A percentile compares a stretch with the other conserved stretches of the same genome.
phyloP scores from a whole-genome alignment of 2,113 vertebrate genomes.

The Trogon melanurus region DNA sequence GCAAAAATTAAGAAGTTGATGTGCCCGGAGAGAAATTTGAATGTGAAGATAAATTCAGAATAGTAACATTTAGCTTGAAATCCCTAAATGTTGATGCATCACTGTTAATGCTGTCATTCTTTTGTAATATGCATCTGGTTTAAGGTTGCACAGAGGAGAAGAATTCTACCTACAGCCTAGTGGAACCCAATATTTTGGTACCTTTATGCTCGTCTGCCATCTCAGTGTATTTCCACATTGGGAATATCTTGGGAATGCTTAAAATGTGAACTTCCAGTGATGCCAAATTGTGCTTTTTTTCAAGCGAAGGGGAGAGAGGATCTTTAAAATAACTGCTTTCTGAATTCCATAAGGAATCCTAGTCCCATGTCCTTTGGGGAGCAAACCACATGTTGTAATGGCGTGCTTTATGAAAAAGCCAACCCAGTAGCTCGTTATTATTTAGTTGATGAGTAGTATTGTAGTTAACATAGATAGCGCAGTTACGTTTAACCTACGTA shows the following conservation, averaged over 20 bases:
- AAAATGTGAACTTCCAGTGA: neutral
- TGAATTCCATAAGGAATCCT: neutral
- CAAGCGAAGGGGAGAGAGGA: neutral
- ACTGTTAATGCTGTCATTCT: fast-evolving
- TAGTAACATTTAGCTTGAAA: neutral
- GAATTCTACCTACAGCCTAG: neutral
- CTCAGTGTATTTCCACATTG: neutral
- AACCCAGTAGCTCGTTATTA: neutral
- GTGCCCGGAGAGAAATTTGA: neutral
- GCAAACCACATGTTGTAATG: neutral
- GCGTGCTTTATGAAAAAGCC: neutral
- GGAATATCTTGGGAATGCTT: neutral
- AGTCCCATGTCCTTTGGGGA: no score
- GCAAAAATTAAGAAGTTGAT: neutral
- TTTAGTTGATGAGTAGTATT: neutral
- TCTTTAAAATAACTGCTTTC: neutral
- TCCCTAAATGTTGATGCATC: neutral
- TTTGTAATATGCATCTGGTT: neutral
- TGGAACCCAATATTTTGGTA: neutral
- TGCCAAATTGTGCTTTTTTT: neutral
- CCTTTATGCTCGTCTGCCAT: neutral
- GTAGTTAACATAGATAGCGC: neutral
- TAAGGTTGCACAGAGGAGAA: neutral
- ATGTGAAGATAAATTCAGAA: neutral
- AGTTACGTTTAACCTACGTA: no score